A percentile compares a stretch with the other conserved stretches of the same genome.
These are phyloP conservation scores for Rhinogobio ventralis DNA, from an alignment of 2,797 vertebrate genomes.

Conservation along the genomic window DNA sequence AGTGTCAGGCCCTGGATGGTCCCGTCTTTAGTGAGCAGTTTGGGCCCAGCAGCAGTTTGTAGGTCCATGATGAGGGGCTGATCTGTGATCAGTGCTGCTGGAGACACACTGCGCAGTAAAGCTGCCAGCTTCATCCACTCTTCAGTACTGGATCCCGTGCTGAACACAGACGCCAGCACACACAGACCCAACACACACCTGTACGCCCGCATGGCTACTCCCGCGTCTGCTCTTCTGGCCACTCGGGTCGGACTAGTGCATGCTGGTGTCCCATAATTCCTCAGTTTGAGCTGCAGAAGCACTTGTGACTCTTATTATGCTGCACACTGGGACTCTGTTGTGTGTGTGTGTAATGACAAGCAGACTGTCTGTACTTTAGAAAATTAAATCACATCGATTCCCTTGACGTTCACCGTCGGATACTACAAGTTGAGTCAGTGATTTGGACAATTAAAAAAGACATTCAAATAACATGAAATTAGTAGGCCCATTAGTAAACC, in stretches of 20 bases:
- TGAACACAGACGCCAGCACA: constrained; percentile 54
- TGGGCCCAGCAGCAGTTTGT: constrained; percentile 59
- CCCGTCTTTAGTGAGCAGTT: constrained; percentile 74
- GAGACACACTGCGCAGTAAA: constrained; percentile 68
- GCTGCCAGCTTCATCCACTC: constrained; percentile 60
- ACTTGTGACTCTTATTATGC: constrained; percentile 77
- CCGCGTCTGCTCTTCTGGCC: neutral
- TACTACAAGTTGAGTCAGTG: neutral
- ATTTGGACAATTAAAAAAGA: neutral
- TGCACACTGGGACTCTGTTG: constrained; percentile 61
- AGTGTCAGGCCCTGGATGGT: constrained; percentile 67
- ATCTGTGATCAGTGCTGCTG: constrained; percentile 58
- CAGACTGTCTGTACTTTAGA: constrained; percentile 68
- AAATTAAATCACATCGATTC: constrained; percentile 64
- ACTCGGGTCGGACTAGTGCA: neutral
- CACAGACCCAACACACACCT: constrained; percentile 65
- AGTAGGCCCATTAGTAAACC: no score
- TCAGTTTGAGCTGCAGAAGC: constrained; percentile 23
- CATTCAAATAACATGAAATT: neutral
- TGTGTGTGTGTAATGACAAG: constrained; percentile 67
- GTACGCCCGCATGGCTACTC: constrained; percentile 66
- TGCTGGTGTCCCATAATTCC: neutral
- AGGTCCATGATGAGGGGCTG: constrained; percentile 55
- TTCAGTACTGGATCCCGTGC: constrained; percentile 54
- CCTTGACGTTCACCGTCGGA: constrained; percentile 21